Evolutionary conservation across 1,140 invertebrate genomes (phyloP), one percentile per base, ranked within the genome.

Genomic region (Drosophila seguyi): DNA sequence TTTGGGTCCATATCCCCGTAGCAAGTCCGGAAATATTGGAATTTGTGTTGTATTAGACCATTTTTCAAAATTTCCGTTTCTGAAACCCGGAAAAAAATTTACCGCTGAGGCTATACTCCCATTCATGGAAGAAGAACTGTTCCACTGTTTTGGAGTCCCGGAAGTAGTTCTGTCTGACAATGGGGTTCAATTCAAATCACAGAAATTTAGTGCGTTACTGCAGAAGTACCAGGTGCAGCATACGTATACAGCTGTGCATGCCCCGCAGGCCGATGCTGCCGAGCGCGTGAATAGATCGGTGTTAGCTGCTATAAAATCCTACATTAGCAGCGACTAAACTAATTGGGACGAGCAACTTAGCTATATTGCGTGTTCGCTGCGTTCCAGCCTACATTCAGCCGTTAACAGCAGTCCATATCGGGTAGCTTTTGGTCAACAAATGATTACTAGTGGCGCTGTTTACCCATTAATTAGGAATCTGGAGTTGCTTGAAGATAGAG

Each of bases 271-370:
- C 4, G 45, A 63, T 25, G 50, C 50, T 10, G 41, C 61, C 8
- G 61, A 55, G 20, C 14, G 27, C 14, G 41, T 48, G 3, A 47
- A 60, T n/a, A 29, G 31, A 47, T 60, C 44, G 0, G 31, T 45
- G 3, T 29, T 59, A 2, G 42, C 57, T 10, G 29, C 42, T 3
- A 45, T 22, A 31, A 47, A 47, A 31, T 41, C 57, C n/a, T 59
- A 59, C 14, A 45, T 47, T n/a, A 59, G 41, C 14, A 42, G 7
- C 11, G 31, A 60, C 16, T 22, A 60, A 36, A n/a, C 20, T 25
- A 60, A 60, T 47, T 60, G 42, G 31, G 58, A 50, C 50, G 58
- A 48, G 3, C 42, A 61, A 25, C 22, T 61, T 6, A 59, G 57
- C 10, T 22, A 1, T 25, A 50, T 50, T 27, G 20, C 42, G 2